Percentiles rank a stretch among this genome's conserved stretches.
phyloP scores from a whole-genome alignment of 2,113 vertebrate genomes.

The Hystrix cristata region DNA sequence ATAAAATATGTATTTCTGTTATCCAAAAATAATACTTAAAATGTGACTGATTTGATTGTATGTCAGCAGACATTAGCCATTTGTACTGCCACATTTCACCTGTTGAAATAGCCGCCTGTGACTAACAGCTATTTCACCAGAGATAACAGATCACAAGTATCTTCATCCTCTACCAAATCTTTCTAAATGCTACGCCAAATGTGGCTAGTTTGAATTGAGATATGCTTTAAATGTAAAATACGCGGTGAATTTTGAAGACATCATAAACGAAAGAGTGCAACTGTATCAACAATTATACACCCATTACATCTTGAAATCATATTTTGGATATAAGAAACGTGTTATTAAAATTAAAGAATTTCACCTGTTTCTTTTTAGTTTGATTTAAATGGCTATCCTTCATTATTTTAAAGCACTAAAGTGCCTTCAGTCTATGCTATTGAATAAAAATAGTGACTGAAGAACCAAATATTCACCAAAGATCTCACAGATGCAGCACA shows the following conservation, averaged over 20 bases:
- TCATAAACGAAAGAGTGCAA: background rate
- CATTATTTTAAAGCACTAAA: background rate
- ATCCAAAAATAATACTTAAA: conserved; percentile 21
- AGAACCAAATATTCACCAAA: conserved; percentile 4
- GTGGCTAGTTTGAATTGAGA: background rate
- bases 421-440: background rate
- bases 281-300: background rate
- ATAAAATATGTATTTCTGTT: background rate
- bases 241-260: background rate
- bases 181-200: background rate
- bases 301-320: background rate
- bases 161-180: background rate
- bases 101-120: background rate
- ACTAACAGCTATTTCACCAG: rapidly evolving
- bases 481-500: background rate
- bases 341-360: background rate
- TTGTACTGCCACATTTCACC: background rate
- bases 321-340: background rate
- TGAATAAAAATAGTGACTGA: background rate
- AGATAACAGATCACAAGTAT: rapidly evolving
- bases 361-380: background rate
- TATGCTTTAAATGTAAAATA: background rate
- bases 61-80: background rate
- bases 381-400: background rate
- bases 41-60: background rate